Conservation (phyloP, 30 jellyfish, hydroid and myxozoan species). For the Mastigias papua region DNA sequence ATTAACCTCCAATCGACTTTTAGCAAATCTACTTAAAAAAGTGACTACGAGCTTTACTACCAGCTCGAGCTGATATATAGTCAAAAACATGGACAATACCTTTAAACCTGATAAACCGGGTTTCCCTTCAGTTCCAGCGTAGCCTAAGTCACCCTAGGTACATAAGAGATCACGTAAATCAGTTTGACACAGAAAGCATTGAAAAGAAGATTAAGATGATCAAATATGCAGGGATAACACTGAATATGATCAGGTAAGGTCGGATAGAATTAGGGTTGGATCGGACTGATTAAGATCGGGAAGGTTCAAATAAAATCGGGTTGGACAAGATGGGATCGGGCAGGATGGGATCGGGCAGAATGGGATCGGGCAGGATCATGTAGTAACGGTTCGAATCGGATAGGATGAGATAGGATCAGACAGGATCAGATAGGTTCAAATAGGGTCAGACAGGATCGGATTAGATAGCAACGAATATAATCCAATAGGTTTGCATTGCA, state of each 20-base stretch:
- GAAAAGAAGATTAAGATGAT: no score
- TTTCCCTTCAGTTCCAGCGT: constrained; percentile 8
- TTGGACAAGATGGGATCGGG: background rate
- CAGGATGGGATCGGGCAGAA: background rate
- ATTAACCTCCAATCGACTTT: no score
- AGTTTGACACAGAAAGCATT: no score
- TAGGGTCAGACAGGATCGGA: background rate
- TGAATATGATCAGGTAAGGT: no score
- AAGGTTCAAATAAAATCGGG: background rate
- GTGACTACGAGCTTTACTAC: no score
- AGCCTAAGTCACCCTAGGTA: constrained; percentile 28
- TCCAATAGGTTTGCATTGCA: no score
- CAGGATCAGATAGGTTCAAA: background rate
- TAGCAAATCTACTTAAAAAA: no score
- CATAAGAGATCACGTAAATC: background rate
- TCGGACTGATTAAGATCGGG: no score
- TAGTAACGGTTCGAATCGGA: background rate
- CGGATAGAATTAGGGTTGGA: no score
- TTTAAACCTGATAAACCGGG: background rate
- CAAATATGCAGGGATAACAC: no score
- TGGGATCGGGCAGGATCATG: background rate
- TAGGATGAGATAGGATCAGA: background rate
- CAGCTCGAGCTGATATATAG: no score
- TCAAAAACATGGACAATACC: background rate
- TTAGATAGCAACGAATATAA: no score